Base-by-base conservation (phyloP, 1,140 invertebrate genomes). In the Eumeta japonica region DNA sequence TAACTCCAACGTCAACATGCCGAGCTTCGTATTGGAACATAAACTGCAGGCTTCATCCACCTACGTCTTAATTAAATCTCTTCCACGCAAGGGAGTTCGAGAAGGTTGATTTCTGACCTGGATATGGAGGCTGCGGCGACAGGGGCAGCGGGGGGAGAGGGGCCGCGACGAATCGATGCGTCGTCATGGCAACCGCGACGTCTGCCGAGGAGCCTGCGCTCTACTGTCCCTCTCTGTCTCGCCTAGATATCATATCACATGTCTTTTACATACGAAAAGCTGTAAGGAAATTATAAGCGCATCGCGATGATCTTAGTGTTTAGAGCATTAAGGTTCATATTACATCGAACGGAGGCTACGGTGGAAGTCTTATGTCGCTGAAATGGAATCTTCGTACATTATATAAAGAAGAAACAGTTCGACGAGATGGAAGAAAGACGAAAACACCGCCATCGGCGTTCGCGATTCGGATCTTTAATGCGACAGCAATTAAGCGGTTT, bases 141-240 rank as follows among this genome's bases (percentile, higher is more conserved):
- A 62, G 62, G 47, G 50, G 45, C 31, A 39, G 30, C 39, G 14
- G 28, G 50, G 45, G 43, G 41, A 50, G 53, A 30, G 53, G 51
- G 62, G 53, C 55, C 45, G 52, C 56, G 57, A 49, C 55, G 53
- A 66, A 72, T 73, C 68, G 68, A 73, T 73, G 68, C 52, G 68
- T 67, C 62, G 59, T 58, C 54, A 73, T 68, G 52, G 56, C 64
- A 52, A 73, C 66, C 55, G 68, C 64, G 64, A 73, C 68, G 68
- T 73, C 68, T 73, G 68, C 68, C 62, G 65, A 68, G 66, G 58
- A 73, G 65, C 62, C 68, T 73, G 68, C 65, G 65, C 68, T 62
- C 62, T 70, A 66, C 66, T 72, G 55, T 72, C 67, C 54, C 62
- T 65, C 57, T 64, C 62, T 68, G 11, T 32, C 29, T 33, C 28